These are phyloP conservation scores for Acestrorhynchus altus DNA, from an alignment of 2,797 vertebrate species.

Conservation along the genomic window DNA sequence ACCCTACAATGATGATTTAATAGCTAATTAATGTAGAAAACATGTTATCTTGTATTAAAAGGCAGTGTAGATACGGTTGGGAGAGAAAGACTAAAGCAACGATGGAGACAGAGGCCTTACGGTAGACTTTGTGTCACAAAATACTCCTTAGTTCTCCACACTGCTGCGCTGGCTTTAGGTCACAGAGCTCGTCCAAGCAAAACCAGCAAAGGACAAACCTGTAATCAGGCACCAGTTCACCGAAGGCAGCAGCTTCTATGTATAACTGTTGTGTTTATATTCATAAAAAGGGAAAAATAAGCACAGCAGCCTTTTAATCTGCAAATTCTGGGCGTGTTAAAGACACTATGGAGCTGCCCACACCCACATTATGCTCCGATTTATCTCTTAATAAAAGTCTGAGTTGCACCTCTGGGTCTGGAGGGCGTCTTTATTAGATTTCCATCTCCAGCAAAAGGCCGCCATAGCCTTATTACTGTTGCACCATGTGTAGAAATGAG, in stretches of 20 bases:
- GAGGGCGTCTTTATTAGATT: conserved; percentile 3
- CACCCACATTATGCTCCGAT: background rate
- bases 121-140: conserved; percentile 16
- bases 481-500: conserved; percentile 16
- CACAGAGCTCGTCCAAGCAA: conserved; percentile 27
- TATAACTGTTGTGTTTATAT: conserved; percentile 47
- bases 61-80: background rate
- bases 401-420: background rate
- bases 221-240: conserved; percentile 46
- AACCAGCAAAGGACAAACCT: conserved; percentile 45
- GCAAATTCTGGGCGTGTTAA: background rate
- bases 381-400: conserved; percentile 18
- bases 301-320: conserved; percentile 23
- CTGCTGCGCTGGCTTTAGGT: conserved; percentile 9
- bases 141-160: conserved; percentile 23
- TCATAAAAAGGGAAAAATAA: conserved; percentile 23
- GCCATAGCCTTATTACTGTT: background rate
- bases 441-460: conserved; percentile 2
- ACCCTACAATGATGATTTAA: too few relatives aligned
- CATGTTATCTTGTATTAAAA: background rate
- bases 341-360: background rate
- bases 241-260: conserved; percentile 27
- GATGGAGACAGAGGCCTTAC: background rate
- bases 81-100: background rate
- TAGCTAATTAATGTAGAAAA: too few relatives aligned